Evolutionary conservation across 92 coral and sea anemone genomes (phyloP).

Genomic region (Palythoa grandis): DNA sequence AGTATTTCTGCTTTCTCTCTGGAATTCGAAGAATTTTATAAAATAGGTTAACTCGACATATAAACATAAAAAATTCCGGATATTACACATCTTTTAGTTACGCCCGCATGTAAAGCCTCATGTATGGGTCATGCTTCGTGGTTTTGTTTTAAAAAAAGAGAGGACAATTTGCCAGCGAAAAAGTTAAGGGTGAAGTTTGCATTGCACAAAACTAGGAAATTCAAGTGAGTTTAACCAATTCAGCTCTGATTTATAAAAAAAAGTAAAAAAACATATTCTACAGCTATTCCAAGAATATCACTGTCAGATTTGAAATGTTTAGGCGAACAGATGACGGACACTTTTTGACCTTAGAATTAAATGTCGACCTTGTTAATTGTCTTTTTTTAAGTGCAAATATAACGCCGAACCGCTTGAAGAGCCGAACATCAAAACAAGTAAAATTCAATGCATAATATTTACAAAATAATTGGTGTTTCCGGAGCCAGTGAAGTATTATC

Average conservation of each 20-base stretch:
- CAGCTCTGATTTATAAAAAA: background rate
- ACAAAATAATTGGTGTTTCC: background rate
- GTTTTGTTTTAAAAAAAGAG: background rate
- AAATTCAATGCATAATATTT: background rate
- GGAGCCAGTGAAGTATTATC: background rate
- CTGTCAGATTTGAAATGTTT: background rate
- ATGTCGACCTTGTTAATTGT: slow-evolving; percentile 7
- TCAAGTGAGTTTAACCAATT: background rate
- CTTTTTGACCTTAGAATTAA: slow-evolving; percentile 1
- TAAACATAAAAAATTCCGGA: background rate
- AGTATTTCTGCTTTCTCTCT: slow-evolving; percentile 1
- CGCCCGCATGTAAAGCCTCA: background rate
- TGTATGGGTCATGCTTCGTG: background rate
- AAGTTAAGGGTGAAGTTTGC: background rate
- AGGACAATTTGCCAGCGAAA: background rate
- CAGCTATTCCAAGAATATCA: background rate
- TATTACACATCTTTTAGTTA: background rate
- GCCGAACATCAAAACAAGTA: background rate
- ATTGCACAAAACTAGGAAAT: background rate
- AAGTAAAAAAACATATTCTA: background rate
- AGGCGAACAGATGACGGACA: background rate
- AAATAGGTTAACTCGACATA: background rate
- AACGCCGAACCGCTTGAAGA: no score
- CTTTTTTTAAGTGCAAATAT: background rate
- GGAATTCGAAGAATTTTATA: slow-evolving; percentile 2